Percentiles rank a stretch among this genome's conserved stretches.
Conservation (phyloP, 2,797 vertebrate species). For the Lepidocolaptes lacrymiger region DNA sequence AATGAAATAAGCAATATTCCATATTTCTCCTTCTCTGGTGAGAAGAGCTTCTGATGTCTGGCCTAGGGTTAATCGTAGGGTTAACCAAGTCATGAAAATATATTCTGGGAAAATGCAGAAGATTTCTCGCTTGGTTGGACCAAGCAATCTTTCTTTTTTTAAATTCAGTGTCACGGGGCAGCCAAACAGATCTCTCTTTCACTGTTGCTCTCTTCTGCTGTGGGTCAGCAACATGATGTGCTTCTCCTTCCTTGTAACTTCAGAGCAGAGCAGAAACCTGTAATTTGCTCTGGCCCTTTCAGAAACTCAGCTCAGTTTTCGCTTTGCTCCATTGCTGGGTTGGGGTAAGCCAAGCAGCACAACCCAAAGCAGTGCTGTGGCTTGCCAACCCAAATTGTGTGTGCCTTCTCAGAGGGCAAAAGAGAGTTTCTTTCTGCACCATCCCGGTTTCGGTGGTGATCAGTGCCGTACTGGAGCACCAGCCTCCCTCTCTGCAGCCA, state of each 20-base stretch:
- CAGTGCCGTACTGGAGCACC: background rate
- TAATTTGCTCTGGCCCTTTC: background rate
- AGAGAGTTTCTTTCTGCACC: background rate
- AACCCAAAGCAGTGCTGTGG: background rate
- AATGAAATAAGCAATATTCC: slow-evolving; percentile 8
- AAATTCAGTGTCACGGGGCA: background rate
- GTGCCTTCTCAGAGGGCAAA: background rate
- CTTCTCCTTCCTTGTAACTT: background rate
- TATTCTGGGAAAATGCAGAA: background rate
- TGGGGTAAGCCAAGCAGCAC: background rate
- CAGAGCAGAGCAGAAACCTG: background rate
- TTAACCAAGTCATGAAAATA: slow-evolving; percentile 12
- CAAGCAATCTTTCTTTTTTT: background rate
- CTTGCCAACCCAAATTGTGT: background rate
- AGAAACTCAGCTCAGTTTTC: background rate
- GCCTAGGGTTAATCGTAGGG: background rate
- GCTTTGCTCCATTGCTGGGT: background rate
- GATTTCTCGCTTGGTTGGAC: background rate
- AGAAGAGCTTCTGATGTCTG: background rate
- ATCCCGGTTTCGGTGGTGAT: background rate
- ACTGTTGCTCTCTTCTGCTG: background rate
- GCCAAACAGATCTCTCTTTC: background rate
- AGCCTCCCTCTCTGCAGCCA: background rate
- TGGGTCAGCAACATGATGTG: background rate
- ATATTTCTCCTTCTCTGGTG: background rate